Base-by-base conservation (phyloP, 2,888 invertebrate species). In the Oscheius sp. region DNA sequence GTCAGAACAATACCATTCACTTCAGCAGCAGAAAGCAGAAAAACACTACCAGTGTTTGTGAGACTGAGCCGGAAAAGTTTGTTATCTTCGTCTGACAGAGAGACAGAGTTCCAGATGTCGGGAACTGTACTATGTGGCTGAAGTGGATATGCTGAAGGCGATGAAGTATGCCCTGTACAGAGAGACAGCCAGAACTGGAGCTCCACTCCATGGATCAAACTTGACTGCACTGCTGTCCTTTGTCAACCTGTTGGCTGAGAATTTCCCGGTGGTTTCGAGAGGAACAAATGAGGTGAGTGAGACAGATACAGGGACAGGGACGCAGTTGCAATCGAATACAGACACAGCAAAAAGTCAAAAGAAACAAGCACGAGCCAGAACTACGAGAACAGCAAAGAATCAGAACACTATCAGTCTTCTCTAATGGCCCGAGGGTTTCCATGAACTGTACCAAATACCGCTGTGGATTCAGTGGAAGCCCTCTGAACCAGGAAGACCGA, bases 111-210 rank as follows among this genome's bases (percentile, higher is more conserved):
- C 74, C 73, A 86, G 86, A 60, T 87, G 87, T 71, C 78, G 79
- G 55, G 74, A 77, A 50, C 78, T 74, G 33, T 88, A 82, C 78
- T 88, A 74, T 68, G 86, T 88, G 7, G 86, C 87, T 2, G 88
- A 88, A 74, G 79, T 84, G 29, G 88, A 88, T 72, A 86, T 88
- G 85, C 81, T 88, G 68, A 87, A 87, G 74, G 85, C 88, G 13
- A 85, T 88, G 76, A 75, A 85, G 53, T 81, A 81, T 68, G 81
- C 84, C 9, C 72, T 84, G 0, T 80, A 76, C 74, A 70, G 80
- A 11, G 84, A 83, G 65, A 77, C 81, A 3, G 80, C 82, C 7
- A 77, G 83, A 73, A 81, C 70, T 55, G 87, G 84, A 4, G 79
- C 76, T 10, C 81, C 80, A 48, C 80, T 88, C 50, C 75, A 76